Percentiles rank a stretch among this genome's conserved stretches.
Conservation (phyloP, 2,797 vertebrate species). For the Chaenodraco wilsoni region DNA sequence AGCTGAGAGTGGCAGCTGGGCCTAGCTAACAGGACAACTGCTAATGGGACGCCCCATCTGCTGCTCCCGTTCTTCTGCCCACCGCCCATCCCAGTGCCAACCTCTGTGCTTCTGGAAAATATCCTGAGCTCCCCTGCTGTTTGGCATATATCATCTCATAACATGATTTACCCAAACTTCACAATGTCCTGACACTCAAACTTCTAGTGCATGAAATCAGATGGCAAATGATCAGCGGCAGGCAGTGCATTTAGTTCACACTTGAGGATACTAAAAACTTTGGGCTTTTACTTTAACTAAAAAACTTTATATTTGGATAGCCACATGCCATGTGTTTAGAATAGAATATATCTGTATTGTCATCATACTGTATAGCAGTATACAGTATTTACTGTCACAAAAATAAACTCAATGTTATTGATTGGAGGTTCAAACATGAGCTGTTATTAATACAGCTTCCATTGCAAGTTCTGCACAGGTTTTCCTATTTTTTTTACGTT, state of each 20-base stretch:
- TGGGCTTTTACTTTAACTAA: not conserved
- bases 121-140: conserved; percentile 52
- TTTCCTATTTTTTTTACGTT: no score
- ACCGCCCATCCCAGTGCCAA: conserved; percentile 49
- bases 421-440: not conserved
- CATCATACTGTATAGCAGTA: not conserved
- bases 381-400: not conserved
- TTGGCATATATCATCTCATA: conserved; percentile 53
- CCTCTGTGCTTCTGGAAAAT: conserved; percentile 64
- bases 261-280: not conserved
- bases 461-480: not conserved
- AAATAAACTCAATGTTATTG: not conserved
- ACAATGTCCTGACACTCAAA: conserved; percentile 30
- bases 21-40: conserved; percentile 69
- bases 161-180: conserved; percentile 55
- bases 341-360: no score
- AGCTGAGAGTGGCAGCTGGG: conserved; percentile 77
- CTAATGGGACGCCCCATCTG: conserved; percentile 79
- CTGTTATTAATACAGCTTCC: not conserved
- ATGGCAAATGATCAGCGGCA: conserved; percentile 19
- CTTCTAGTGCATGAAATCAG: conserved; percentile 47
- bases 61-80: conserved; percentile 62
- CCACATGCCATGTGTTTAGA: not conserved
- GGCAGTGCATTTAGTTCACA: not conserved
- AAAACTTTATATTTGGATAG: not conserved